Evolutionary conservation across 2,113 vertebrate genomes (phyloP), one percentile per base, ranked within the genome.

Genomic region (Carassius carassius): DNA sequence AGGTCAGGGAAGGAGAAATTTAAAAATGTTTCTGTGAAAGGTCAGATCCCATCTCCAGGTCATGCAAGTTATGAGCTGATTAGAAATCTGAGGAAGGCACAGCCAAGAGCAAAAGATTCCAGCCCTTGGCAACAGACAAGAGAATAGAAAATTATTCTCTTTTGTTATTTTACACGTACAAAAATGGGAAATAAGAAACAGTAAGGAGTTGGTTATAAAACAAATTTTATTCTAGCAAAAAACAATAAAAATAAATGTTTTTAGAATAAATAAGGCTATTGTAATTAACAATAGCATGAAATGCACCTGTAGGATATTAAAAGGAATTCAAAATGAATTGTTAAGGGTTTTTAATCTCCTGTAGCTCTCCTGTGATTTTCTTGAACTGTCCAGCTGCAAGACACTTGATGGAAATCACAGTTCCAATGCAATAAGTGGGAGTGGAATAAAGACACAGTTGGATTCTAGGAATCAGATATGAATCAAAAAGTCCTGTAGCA

Each of bases 21-120:
- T 69, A 78, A 62, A 85, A 83, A 85, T 82, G 82, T 86, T 85
- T 69, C 60, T 56, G 47, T 23, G 72, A 88, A 86, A 88, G 84
- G 84, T 88, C 81, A 77, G 37, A 70, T 35, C 37, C 17, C 74
- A 41, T 56, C 77, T 81, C 1, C 16, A 73, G 81, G 77, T 81
- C 63, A 78, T 32, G 44, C 12, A 41, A 63, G 82, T 63, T 84
- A 60, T 54, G 63, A 78, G 56, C 23, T 74, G 63, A 88, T 88
- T 76, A 86, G 49, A 79, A 72, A 56, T n/a, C 17, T 35, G 49
- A 78, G 77, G 25, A 32, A 67, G 17, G 80, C 79, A 21, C 37
- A 19, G 23, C 44, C 79, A 73, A 21, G 16, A 65, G 56, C 17
- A 9, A 78, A 83, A 67, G 13, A 81, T 78, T 58, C 63, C 44